A percentile compares a stretch with the other conserved stretches of the same genome.
Conservation (phyloP, 2,797 vertebrate species). For the Oophaga sylvatica region DNA sequence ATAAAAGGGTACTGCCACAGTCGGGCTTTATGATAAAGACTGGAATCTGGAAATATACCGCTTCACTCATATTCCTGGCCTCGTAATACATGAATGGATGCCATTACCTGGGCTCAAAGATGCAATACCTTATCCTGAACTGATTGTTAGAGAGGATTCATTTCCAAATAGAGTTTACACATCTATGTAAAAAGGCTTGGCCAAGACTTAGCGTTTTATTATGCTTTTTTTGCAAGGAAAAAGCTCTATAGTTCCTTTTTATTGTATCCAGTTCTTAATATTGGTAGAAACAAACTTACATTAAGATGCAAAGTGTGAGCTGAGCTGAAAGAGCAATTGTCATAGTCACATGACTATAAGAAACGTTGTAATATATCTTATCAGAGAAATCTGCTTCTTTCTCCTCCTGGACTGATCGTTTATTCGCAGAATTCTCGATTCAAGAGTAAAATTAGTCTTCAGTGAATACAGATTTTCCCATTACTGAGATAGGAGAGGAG, state of each 20-base stretch:
- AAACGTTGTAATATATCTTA: too few species aligned
- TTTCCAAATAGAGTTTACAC: background rate
- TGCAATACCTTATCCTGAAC: background rate
- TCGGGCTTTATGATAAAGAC: background rate
- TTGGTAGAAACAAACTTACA: background rate
- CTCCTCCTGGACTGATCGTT: too few species aligned
- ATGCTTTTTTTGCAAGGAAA: background rate
- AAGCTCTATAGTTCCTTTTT: background rate
- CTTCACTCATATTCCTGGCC: background rate
- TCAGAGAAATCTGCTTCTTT: too few species aligned
- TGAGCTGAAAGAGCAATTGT: too few species aligned
- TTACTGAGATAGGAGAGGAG: too few species aligned
- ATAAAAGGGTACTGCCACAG: background rate
- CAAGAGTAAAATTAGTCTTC: too few species aligned
- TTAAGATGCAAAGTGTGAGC: background rate
- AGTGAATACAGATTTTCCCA: too few species aligned
- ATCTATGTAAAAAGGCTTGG: background rate
- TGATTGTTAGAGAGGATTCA: background rate
- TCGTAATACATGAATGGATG: background rate
- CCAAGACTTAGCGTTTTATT: background rate
- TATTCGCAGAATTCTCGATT: too few species aligned
- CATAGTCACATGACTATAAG: too few species aligned
- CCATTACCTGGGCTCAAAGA: background rate
- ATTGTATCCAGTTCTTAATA: background rate
- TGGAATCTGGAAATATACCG: background rate